These are phyloP conservation scores for Dryobota labecula DNA, from an alignment of 2,888 invertebrate genomes.

Conservation along the genomic window DNA sequence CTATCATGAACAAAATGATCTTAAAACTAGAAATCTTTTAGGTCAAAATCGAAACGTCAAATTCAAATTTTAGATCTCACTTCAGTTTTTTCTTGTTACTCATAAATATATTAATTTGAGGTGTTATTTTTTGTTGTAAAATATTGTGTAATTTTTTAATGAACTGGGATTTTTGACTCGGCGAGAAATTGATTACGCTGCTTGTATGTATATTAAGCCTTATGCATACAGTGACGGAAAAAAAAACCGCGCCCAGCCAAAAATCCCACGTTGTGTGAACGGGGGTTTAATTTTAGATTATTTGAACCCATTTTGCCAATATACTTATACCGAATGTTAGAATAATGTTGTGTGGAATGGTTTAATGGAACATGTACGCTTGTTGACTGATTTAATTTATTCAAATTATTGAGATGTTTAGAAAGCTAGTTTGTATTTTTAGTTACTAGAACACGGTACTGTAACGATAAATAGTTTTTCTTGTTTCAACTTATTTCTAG, in stretches of 20 bases:
- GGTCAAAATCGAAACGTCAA: slow-evolving; percentile 7
- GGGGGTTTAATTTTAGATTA: slow-evolving; percentile 1
- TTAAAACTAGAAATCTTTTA: neutral
- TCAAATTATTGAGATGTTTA: slow-evolving; percentile 21
- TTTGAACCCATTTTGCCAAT: neutral
- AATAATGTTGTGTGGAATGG: slow-evolving; percentile 5
- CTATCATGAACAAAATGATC: slow-evolving; percentile 3
- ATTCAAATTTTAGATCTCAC: slow-evolving; percentile 37
- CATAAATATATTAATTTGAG: neutral
- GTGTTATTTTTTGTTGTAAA: slow-evolving; percentile 13
- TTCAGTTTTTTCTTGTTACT: slow-evolving; percentile 2
- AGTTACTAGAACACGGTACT: neutral
- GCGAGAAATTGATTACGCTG: neutral
- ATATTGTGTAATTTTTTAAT: slow-evolving; percentile 11
- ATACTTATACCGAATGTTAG: neutral
- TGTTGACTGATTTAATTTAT: slow-evolving; percentile 64
- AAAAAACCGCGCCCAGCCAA: neutral
- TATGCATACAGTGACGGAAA: neutral
- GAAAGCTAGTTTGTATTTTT: slow-evolving; percentile 38
- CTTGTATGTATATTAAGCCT: neutral
- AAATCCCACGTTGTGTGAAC: neutral
- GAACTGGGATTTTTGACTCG: neutral
- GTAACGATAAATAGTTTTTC: neutral
- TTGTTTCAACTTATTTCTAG: neutral
- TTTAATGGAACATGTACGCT: slow-evolving; percentile 2